These are phyloP conservation scores for Hoplodrina blanda DNA, from an alignment of 2,888 invertebrate genomes.

Conservation along the genomic window DNA sequence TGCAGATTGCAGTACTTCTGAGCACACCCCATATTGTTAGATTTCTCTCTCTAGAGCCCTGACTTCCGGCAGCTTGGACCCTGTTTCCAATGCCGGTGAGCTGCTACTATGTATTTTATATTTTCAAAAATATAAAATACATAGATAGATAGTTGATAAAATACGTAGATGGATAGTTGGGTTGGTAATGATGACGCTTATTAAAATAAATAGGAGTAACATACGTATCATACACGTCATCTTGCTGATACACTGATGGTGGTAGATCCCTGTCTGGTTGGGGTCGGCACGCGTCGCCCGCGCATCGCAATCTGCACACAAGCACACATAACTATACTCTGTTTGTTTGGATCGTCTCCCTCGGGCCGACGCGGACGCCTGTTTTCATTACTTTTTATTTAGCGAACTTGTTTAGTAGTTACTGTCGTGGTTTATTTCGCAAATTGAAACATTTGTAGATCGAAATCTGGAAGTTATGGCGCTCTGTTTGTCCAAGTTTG, in stretches of 20 bases:
- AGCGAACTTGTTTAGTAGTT: conserved; percentile 31
- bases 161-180: too few relatives aligned
- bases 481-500: not conserved
- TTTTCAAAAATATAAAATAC: too few relatives aligned
- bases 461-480: not conserved
- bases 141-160: too few relatives aligned
- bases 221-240: too few relatives aligned
- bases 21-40: too few relatives aligned
- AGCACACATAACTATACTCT: conserved; percentile 52
- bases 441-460: conserved; percentile 2
- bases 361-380: conserved; percentile 52
- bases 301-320: conserved; percentile 74
- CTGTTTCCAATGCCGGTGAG: too few relatives aligned
- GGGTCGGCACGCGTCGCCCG: conserved; percentile 83
- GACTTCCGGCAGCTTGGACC: too few relatives aligned
- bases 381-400: conserved; percentile 56
- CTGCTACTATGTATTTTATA: too few relatives aligned
- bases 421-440: conserved; percentile 3
- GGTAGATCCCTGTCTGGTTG: conserved; percentile 63
- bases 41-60: too few relatives aligned
- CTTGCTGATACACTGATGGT: conserved; percentile 53
- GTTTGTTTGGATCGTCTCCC: conserved; percentile 67
- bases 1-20: too few relatives aligned
- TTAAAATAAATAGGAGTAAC: too few relatives aligned
- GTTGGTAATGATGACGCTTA: too few relatives aligned